These are phyloP conservation scores for Scyliorhinus canicula DNA, from an alignment of 2,797 vertebrate genomes.

Conservation along the genomic window DNA sequence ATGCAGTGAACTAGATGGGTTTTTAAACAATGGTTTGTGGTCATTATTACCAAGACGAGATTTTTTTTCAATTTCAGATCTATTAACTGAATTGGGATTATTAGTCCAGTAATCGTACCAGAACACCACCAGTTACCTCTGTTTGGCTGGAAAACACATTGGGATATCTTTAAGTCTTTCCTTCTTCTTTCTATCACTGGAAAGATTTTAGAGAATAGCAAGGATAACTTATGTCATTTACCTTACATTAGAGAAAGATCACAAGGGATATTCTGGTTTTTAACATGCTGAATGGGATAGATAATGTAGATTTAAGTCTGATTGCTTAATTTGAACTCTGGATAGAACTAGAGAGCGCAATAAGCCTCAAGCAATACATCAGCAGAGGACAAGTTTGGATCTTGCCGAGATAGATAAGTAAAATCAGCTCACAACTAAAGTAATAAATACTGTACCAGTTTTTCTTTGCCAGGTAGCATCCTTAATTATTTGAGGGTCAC, in stretches of 20 bases:
- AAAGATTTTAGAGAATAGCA: background rate
- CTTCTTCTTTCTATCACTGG: background rate
- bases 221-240: background rate
- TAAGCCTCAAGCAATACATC: background rate
- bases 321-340: background rate
- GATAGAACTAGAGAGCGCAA: background rate
- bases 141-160: too few species aligned
- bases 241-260: background rate
- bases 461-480: background rate
- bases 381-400: background rate
- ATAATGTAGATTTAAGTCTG: background rate
- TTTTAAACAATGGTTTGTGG: too few species aligned
- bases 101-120: too few species aligned
- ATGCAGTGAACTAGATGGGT: too few species aligned
- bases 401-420: background rate
- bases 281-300: background rate
- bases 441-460: background rate
- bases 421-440: background rate
- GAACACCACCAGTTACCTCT: too few species aligned
- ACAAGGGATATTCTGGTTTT: background rate
- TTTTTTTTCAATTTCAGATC: too few species aligned
- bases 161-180: background rate
- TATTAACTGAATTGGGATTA: too few species aligned
- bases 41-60: too few species aligned
- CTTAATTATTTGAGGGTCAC: background rate